phyloP scores from a whole-genome alignment of 2,113 vertebrate species.

The Lanius ludovicianus region DNA sequence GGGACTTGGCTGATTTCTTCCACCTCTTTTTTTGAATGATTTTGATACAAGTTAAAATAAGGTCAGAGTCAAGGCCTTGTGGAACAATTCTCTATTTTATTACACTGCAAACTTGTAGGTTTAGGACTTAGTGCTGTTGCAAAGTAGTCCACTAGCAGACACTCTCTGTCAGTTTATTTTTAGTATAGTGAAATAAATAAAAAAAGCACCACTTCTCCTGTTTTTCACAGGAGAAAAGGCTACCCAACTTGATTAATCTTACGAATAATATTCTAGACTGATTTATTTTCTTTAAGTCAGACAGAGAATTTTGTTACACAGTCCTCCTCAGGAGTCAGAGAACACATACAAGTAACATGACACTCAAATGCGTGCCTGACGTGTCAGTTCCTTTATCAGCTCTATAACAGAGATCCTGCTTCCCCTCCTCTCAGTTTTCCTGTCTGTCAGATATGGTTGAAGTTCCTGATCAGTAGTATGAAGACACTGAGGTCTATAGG shows the following conservation, averaged over 20 bases:
- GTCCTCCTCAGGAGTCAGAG: not conserved
- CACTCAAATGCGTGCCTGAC: not conserved
- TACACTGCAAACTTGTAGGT: not conserved
- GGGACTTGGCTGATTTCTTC: slow-evolving; percentile 51
- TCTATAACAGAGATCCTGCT: not conserved
- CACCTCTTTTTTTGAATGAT: slow-evolving; percentile 54
- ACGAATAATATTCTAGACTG: not conserved
- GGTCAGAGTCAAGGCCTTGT: not conserved
- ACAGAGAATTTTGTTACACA: not conserved
- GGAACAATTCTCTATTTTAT: slow-evolving; percentile 31
- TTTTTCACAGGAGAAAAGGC: not conserved
- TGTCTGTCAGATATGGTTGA: not conserved
- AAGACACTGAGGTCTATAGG: not conserved
- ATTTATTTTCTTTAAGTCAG: not conserved
- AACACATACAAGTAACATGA: not conserved
- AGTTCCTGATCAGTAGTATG: not conserved
- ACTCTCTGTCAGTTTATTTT: slow-evolving; percentile 3
- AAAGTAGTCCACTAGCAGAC: not conserved
- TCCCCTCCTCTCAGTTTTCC: not conserved
- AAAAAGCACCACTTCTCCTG: not conserved
- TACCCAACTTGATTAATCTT: not conserved
- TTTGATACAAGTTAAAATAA: slow-evolving; percentile 47
- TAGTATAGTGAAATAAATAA: not conserved
- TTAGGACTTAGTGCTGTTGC: not conserved
- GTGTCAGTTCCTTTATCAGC: not conserved